Evolutionary conservation across 64 coral and sea anemone genomes (phyloP).

Genomic region (Stylophora pistillata): DNA sequence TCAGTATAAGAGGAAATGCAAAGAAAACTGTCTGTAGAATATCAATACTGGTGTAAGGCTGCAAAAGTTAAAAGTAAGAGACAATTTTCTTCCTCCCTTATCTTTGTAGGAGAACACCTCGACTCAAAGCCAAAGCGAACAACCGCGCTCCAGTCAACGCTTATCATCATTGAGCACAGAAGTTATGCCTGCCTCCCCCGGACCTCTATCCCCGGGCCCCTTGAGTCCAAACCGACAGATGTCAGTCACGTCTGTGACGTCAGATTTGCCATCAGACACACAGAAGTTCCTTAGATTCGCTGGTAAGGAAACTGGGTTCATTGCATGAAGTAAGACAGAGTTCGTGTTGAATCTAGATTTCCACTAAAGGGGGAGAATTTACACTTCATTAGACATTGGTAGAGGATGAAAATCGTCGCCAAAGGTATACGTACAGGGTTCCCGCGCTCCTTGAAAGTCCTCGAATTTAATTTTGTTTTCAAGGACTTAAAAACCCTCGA

Average conservation of each 20-base stretch:
- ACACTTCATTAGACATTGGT: no score
- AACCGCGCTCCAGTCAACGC: constrained; percentile 41
- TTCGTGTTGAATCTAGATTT: no score
- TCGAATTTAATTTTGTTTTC: no score
- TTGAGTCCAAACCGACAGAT: constrained; percentile 84
- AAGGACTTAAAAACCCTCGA: no score
- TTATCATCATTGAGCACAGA: constrained; percentile 60
- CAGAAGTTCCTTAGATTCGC: constrained; percentile 96
- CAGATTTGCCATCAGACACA: constrained; percentile 89
- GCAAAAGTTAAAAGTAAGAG: not conserved
- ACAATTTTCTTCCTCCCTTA: not conserved
- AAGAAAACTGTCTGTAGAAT: no score
- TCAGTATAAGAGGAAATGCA: no score
- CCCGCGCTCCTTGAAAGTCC: no score
- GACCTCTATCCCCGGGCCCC: constrained; percentile 76
- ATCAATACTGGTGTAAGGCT: no score
- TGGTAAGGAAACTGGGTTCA: constrained; percentile 48
- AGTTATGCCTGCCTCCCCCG: constrained; percentile 82
- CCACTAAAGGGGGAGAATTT: no score
- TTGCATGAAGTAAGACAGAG: no score
- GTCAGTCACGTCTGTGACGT: constrained; percentile 80
- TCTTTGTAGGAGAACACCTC: constrained; percentile 22
- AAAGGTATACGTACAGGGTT: no score
- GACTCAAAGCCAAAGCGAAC: constrained; percentile 48
- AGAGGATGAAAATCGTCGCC: no score